Conservation (phyloP, 2,113 vertebrate genomes). For the Artemisiospiza belli region DNA sequence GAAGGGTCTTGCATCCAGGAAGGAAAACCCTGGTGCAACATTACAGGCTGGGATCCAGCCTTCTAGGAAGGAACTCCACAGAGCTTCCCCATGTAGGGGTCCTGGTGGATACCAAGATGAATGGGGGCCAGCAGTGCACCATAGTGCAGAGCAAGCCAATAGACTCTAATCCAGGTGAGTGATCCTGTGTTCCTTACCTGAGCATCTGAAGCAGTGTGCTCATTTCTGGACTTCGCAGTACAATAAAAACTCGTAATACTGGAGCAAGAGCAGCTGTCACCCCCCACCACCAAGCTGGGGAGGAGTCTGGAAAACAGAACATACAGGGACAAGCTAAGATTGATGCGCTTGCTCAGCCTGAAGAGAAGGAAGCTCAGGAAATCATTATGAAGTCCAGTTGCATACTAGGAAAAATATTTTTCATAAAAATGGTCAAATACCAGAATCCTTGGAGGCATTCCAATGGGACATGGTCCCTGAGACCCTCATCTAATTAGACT, state of each 20-base stretch:
- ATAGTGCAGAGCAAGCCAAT: neutral
- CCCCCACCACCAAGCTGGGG: neutral
- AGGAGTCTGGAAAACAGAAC: neutral
- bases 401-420: neutral
- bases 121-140: neutral
- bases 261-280: neutral
- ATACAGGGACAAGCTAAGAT: neutral
- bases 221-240: neutral
- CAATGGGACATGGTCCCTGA: neutral
- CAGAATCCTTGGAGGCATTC: neutral
- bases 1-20: neutral
- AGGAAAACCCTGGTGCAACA: neutral
- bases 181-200: neutral
- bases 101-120: neutral
- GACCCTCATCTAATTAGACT: neutral
- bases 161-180: neutral
- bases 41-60: neutral
- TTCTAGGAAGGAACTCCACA: neutral
- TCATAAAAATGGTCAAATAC: neutral
- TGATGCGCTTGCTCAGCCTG: neutral
- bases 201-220: neutral
- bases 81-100: neutral
- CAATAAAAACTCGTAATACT: neutral
- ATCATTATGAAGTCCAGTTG: neutral
- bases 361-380: neutral